Conservation (phyloP, 2,797 vertebrate species). For the Vespertilio murinus region DNA sequence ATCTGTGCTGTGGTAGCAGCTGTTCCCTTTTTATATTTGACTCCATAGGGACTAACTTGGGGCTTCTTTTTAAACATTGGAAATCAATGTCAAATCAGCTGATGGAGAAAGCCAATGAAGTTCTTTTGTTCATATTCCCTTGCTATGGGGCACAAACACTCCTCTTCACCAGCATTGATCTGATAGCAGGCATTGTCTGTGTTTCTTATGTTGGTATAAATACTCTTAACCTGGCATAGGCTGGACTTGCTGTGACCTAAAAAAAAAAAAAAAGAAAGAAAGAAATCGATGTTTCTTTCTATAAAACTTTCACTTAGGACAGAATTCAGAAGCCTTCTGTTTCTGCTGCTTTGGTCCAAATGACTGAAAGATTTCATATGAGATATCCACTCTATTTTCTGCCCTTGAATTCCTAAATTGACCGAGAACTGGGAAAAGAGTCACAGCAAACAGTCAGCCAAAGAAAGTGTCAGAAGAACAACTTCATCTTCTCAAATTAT, state of each 20-base stretch:
- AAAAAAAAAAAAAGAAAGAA: background rate
- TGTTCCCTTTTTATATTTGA: constrained; percentile 30
- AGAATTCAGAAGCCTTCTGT: constrained; percentile 8
- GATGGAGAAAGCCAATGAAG: constrained; percentile 71
- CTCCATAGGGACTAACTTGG: constrained; percentile 50
- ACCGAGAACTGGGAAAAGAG: background rate
- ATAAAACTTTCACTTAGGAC: constrained; percentile 54
- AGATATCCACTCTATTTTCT: background rate
- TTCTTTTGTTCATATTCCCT: constrained; percentile 49
- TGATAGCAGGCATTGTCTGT: background rate
- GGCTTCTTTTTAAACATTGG: constrained; percentile 62
- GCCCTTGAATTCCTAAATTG: background rate
- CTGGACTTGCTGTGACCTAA: constrained; percentile 16
- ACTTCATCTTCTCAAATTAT: background rate
- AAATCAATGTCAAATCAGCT: constrained; percentile 80
- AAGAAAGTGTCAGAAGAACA: background rate
- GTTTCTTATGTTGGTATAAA: background rate
- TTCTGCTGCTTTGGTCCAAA: background rate
- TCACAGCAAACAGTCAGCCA: background rate
- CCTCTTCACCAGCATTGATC: constrained; percentile 37
- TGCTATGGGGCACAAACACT: background rate
- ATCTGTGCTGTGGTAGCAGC: constrained; percentile 33
- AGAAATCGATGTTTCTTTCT: constrained; percentile 47
- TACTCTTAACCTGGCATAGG: background rate
- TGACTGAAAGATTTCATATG: background rate